A percentile compares a stretch with the other conserved stretches of the same genome.
Evolutionary conservation across 64 coral and sea anemone species (phyloP).

Genomic region (Orbicella faveolata): DNA sequence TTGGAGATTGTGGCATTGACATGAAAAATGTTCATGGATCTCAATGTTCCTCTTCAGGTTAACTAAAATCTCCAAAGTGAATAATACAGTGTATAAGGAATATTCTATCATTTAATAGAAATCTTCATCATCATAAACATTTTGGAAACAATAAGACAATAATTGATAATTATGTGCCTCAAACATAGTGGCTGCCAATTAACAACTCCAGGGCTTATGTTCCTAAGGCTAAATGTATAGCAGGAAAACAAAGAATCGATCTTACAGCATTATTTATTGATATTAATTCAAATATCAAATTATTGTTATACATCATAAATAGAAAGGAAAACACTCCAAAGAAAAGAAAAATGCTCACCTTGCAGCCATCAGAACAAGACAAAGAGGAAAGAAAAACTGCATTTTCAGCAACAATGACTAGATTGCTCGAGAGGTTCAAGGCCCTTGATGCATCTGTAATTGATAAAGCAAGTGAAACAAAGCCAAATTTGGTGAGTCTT

Average conservation of each 20-base stretch:
- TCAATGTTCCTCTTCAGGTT: too few relatives aligned
- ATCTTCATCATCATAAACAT: neutral
- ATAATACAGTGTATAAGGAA: neutral
- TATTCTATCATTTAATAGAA: neutral
- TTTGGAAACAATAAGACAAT: neutral
- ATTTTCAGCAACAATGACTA: neutral
- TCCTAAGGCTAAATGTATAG: too few relatives aligned
- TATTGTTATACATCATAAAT: neutral
- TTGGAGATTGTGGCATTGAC: too few relatives aligned
- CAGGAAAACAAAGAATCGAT: too few relatives aligned
- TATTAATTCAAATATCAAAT: neutral
- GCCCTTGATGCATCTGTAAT: neutral
- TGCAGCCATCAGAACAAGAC: neutral
- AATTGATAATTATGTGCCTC: neutral
- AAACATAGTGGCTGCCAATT: neutral
- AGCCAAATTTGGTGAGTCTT: conserved; percentile 5
- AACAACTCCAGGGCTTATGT: too few relatives aligned
- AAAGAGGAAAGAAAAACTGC: neutral
- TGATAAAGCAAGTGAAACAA: neutral
- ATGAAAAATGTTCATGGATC: too few relatives aligned
- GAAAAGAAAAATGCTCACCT: conserved; percentile 12
- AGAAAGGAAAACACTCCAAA: neutral
- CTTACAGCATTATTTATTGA: neutral
- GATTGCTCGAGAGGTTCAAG: neutral
- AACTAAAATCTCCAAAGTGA: too few relatives aligned